Conservation (phyloP, 37 sponge, comb jelly and placozoan species). For the Halisarca cf. caerulea region DNA sequence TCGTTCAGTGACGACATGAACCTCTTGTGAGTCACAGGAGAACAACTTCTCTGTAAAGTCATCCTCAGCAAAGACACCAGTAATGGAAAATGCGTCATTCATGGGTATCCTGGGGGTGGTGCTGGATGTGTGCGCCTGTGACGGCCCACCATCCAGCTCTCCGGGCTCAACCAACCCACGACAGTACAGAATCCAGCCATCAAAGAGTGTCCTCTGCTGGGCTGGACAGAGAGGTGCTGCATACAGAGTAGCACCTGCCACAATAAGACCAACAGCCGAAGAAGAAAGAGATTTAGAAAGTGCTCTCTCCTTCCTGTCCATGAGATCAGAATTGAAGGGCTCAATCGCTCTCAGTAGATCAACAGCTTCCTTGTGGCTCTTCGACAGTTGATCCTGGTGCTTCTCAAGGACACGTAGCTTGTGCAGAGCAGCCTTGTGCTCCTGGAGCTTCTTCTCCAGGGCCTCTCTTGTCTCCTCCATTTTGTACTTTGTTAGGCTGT, state of each 20-base stretch:
- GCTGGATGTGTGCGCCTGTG: no score
- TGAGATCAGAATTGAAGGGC: not conserved
- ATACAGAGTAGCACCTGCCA: conserved; percentile 15
- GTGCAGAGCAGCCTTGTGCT: conserved; percentile 52
- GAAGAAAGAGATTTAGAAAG: not conserved
- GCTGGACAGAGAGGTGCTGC: not conserved
- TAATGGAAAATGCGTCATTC: not conserved
- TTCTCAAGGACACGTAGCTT: conserved; percentile 39
- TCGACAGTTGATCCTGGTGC: conserved; percentile 29
- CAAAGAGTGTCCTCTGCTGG: not conserved
- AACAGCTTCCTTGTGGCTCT: not conserved
- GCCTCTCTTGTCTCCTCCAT: conserved; percentile 67
- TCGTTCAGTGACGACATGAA: not conserved
- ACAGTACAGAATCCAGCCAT: not conserved
- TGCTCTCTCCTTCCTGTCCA: not conserved
- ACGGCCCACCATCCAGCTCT: not conserved
- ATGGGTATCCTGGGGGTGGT: not conserved
- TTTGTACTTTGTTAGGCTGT: conserved; percentile 50
- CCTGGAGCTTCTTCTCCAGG: conserved; percentile 51
- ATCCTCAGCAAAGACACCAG: conserved; percentile 3
- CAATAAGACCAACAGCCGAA: conserved; percentile 10
- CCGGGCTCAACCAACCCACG: not conserved
- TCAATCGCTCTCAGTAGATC: not conserved
- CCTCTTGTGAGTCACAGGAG: conserved; percentile 22
- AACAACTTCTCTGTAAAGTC: conserved; percentile 8